Conservation (phyloP, 2,113 vertebrate species). For the Ramphastos sulfuratus region DNA sequence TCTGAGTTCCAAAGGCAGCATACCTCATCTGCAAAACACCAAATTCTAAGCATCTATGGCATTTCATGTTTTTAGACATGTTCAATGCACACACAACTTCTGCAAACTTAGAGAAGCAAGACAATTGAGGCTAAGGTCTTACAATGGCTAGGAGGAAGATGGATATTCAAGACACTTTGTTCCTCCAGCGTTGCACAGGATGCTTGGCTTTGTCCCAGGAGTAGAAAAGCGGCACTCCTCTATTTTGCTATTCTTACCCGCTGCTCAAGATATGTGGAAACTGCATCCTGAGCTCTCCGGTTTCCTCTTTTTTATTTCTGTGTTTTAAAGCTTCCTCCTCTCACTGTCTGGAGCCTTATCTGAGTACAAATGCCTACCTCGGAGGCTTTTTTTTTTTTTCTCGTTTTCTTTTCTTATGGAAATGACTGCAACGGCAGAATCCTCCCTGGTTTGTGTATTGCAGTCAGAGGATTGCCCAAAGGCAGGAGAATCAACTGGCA, state of each 20-base stretch:
- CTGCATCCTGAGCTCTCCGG: slow-evolving; percentile 38
- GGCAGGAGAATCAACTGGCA: not conserved
- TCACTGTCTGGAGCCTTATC: slow-evolving; percentile 26
- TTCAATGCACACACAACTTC: not conserved
- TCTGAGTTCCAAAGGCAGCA: not conserved
- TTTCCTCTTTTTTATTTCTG: slow-evolving; percentile 57
- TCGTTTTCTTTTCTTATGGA: slow-evolving; percentile 47
- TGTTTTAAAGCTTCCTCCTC: slow-evolving; percentile 51
- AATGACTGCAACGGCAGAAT: not conserved
- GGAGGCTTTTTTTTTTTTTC: not conserved
- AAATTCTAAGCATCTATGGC: not conserved
- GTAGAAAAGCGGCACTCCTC: not conserved
- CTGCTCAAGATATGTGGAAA: slow-evolving; percentile 12
- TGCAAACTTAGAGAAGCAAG: not conserved
- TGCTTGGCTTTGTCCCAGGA: not conserved
- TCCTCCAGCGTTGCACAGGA: not conserved
- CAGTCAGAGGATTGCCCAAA: not conserved
- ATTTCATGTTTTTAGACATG: not conserved
- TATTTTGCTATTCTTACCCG: slow-evolving; percentile 21
- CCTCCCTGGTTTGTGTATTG: not conserved
- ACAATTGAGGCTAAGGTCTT: not conserved
- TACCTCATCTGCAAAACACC: not conserved
- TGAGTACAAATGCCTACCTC: not conserved
- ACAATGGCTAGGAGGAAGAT: not conserved
- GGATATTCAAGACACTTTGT: not conserved